These are phyloP conservation scores for Orius insidiosus DNA, from an alignment of 1,140 invertebrate genomes.

Conservation along the genomic window DNA sequence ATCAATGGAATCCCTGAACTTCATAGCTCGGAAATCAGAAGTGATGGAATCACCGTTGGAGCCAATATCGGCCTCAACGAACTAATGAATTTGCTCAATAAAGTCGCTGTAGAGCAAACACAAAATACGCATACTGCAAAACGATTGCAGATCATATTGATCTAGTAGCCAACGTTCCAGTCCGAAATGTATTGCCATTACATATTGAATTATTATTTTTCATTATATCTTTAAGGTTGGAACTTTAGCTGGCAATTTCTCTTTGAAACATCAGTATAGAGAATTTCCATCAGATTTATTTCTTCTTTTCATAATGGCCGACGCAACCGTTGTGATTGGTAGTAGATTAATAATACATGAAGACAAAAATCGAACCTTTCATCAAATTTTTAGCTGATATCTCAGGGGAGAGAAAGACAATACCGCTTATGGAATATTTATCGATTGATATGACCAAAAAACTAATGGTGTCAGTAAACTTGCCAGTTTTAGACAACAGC, in stretches of 20 bases:
- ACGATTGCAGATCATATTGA: conserved; percentile 44
- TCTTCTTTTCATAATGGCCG: conserved; percentile 46
- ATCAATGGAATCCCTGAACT: conserved; percentile 47
- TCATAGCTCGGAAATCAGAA: conserved; percentile 30
- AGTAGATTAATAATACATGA: neutral
- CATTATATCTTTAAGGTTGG: conserved; percentile 43
- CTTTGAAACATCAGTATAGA: conserved; percentile 46
- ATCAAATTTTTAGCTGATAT: conserved; percentile 31
- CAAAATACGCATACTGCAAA: conserved; percentile 25
- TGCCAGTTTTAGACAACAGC: conserved; percentile 30
- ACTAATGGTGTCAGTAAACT: conserved; percentile 38
- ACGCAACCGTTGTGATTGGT: conserved; percentile 43
- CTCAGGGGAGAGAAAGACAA: conserved; percentile 15
- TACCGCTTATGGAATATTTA: conserved; percentile 36
- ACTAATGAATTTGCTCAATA: conserved; percentile 39
- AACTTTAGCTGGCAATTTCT: conserved; percentile 59
- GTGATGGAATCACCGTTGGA: conserved; percentile 36
- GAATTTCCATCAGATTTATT: conserved; percentile 65
- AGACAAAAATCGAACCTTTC: conserved; percentile 28
- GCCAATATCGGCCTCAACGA: conserved; percentile 43
- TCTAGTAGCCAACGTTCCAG: conserved; percentile 49
- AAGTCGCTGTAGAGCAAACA: conserved; percentile 28
- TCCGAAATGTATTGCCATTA: conserved; percentile 43
- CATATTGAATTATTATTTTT: no score
- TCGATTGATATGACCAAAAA: conserved; percentile 40